A percentile compares a stretch with the other conserved stretches of the same genome.
phyloP scores from a whole-genome alignment of 2,113 vertebrate species.

The Clinocottus analis region DNA sequence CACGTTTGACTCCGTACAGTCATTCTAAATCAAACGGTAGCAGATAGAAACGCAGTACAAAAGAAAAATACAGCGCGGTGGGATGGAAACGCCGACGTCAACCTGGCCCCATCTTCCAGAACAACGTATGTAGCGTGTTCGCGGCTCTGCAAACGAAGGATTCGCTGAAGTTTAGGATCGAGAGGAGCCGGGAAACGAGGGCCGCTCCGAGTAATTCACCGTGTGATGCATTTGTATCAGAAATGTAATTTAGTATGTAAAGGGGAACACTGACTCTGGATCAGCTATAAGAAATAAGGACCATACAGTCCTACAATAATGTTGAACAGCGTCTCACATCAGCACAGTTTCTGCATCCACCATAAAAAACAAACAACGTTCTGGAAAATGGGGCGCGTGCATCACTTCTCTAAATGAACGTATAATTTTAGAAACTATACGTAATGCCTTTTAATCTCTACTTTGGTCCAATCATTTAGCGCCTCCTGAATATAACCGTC shows the following conservation, averaged over 20 bases:
- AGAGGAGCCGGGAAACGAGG: background rate
- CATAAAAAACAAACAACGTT: background rate
- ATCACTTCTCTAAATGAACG: constrained; percentile 2
- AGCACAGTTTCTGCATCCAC: background rate
- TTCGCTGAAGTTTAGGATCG: background rate
- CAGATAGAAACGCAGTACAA: background rate
- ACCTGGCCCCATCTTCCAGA: constrained; percentile 39
- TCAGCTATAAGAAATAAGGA: background rate
- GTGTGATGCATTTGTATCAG: background rate
- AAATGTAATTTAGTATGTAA: constrained; percentile 12
- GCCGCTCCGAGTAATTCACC: background rate
- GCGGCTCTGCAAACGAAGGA: background rate
- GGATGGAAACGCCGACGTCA: constrained; percentile 10
- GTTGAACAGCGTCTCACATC: background rate
- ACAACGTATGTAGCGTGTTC: background rate
- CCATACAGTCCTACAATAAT: background rate
- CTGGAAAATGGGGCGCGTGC: constrained; percentile 44
- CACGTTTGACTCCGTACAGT: background rate
- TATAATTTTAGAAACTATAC: background rate
- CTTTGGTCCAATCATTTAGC: constrained; percentile 2
- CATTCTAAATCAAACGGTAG: background rate
- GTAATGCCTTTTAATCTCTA: background rate
- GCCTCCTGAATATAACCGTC: constrained; percentile 8
- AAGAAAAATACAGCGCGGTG: background rate
- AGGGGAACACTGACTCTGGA: constrained; percentile 26